Percentiles rank a stretch among this genome's conserved stretches.
These are phyloP conservation scores for Pipa parva DNA, from an alignment of 2,113 vertebrate species.

Conservation along the genomic window DNA sequence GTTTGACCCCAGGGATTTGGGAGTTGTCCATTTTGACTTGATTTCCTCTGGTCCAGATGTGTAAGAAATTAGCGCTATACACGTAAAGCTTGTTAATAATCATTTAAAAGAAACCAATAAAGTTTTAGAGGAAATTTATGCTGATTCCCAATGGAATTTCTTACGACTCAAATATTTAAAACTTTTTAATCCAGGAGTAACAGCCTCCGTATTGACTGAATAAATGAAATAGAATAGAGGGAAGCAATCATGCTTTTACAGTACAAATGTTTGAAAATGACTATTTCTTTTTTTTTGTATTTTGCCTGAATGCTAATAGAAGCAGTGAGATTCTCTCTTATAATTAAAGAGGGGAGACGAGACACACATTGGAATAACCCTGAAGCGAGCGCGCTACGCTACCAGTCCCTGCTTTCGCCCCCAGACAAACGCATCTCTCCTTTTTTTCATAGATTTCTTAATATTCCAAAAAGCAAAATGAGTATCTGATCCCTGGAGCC, in stretches of 20 bases:
- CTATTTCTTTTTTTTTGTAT: slow-evolving; percentile 24
- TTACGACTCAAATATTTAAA: background rate
- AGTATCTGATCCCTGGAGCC: background rate
- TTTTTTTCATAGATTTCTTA: background rate
- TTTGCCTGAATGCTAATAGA: slow-evolving; percentile 23
- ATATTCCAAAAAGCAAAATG: background rate
- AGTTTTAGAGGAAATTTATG: too few species aligned
- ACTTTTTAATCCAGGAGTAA: slow-evolving; percentile 4
- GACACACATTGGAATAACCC: slow-evolving; percentile 13
- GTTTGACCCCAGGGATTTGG: too few species aligned
- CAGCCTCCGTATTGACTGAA: slow-evolving; percentile 18
- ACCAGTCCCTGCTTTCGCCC: background rate
- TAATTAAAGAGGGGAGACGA: slow-evolving; percentile 44
- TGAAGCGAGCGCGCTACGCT: background rate
- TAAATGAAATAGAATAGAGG: slow-evolving; percentile 11
- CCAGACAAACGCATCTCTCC: fast-evolving
- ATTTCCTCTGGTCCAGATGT: too few species aligned
- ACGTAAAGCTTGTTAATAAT: too few species aligned
- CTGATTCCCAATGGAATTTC: background rate
- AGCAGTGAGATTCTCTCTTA: slow-evolving; percentile 39
- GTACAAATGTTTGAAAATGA: slow-evolving; percentile 6
- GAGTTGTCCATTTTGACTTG: too few species aligned
- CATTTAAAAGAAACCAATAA: too few species aligned
- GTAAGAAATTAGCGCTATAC: too few species aligned
- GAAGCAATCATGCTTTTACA: slow-evolving; percentile 9